Evolutionary conservation across 1,140 invertebrate genomes (phyloP).

Genomic region (Anoplophora glabripennis): DNA sequence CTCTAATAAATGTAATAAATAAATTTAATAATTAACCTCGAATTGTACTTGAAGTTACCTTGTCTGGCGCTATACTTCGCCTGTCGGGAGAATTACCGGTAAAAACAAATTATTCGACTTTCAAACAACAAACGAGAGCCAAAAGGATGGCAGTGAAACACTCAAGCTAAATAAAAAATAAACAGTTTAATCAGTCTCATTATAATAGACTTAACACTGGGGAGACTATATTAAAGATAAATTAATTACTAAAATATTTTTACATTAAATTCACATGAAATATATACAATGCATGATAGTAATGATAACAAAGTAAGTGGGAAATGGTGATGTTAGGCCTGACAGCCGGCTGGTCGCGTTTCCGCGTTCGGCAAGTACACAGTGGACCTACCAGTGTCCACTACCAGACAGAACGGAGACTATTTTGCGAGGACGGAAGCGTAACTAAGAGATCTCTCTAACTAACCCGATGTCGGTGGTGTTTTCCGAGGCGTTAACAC

Average conservation of each 20-base stretch:
- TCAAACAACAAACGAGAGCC: neutral
- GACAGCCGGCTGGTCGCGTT: conserved; percentile 16
- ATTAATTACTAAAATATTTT: conserved; percentile 42
- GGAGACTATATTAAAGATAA: conserved; percentile 40
- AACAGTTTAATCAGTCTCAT: conserved; percentile 48
- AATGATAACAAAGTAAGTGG: conserved; percentile 34
- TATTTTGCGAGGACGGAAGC: too few species aligned
- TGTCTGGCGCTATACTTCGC: conserved; percentile 15
- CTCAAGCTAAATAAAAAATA: conserved; percentile 40
- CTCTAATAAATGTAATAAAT: conserved; percentile 3
- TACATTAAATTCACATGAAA: conserved; percentile 43
- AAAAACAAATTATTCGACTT: conserved; percentile 23
- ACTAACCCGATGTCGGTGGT: neutral
- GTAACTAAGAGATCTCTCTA: too few species aligned
- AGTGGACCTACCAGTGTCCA: neutral
- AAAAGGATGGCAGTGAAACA: conserved; percentile 27
- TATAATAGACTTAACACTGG: conserved; percentile 44
- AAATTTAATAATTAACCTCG: conserved; percentile 31
- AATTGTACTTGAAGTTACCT: conserved; percentile 28
- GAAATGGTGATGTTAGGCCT: conserved; percentile 33
- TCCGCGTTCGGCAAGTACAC: neutral
- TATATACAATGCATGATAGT: conserved; percentile 41
- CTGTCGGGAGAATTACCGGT: conserved; percentile 7
- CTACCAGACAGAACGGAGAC: too few species aligned
- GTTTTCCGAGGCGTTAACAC: conserved; percentile 52